Evolutionary conservation across 2,888 invertebrate species (phyloP).

Genomic region (Hypolimnas misippus): DNA sequence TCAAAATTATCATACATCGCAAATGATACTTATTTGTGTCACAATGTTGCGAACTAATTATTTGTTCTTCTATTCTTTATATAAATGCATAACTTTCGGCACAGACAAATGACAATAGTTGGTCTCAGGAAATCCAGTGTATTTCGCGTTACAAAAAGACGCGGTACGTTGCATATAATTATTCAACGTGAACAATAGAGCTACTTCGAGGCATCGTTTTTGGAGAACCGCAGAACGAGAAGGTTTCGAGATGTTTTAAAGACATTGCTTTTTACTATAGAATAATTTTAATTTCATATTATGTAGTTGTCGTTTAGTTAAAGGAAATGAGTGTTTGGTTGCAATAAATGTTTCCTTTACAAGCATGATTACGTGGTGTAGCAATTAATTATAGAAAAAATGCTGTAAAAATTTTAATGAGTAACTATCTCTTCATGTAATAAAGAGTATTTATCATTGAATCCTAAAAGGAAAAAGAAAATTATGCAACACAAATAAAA

Average conservation of each 20-base stretch:
- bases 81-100: not conserved
- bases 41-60: not conserved
- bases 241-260: constrained; percentile 23
- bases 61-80: not conserved
- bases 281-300: not conserved
- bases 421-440: no score
- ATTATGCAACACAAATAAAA: no score
- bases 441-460: no score
- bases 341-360: not conserved
- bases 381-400: not conserved
- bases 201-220: constrained; percentile 15
- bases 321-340: not conserved
- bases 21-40: no score
- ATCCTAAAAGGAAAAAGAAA: no score
- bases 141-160: constrained; percentile 18
- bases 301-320: not conserved
- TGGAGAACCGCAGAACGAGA: constrained; percentile 16
- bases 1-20: no score
- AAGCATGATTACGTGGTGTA: not conserved
- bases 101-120: constrained; percentile 1
- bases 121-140: constrained; percentile 2
- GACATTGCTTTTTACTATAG: not conserved
- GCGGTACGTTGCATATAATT: constrained; percentile 15
- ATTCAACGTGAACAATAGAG: constrained; percentile 15
- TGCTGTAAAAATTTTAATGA: not conserved